Base-by-base conservation (phyloP, 2,888 invertebrate species). In the Chrysolina americana region DNA sequence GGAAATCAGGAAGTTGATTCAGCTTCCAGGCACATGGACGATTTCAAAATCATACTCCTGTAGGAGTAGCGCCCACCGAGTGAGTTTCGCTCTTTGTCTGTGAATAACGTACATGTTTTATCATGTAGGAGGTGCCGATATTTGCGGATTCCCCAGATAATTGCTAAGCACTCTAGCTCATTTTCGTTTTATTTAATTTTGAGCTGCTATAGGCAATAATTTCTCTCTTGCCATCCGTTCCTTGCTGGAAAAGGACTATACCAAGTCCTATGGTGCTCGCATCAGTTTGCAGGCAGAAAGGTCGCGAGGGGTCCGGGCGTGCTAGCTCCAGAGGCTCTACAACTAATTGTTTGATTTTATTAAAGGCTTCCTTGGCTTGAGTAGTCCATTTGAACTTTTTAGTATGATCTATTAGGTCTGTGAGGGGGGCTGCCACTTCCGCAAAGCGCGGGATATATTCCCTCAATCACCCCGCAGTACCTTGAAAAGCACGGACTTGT, bases 121-220 rank as follows among this genome's bases (percentile, higher is more conserved):
- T 80, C 81, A 41, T 81, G 80, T 11, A 83, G 70, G 53, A 78
- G 80, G 0, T 77, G 79, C 0, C 81, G 71, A 59, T 80, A 83
- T 4, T 74, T 71, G 19, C 79, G 77, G 8, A 79, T 62, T 2
- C 78, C 82, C 82, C 80, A 83, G 8, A 83, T 68, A 0, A 80
- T 75, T 0, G 83, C 80, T 0, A 80, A 63, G 28, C 79, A 79
- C 68, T 84, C 82, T 59, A 79, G 80, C 50, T 83, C 82, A 65
- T 82, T 84, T 28, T 5, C 28, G 28, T 28, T 28, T 28, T 28
- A 28, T 28, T 28, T 28, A 81, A 75, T 44, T 71, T 74, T 15
- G 79, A 70, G 56, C 78, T 80, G 13, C 77, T 76, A 68, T 77
- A 82, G 53, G 77, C 68, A 9, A 84, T 75, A 6, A 82, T 71